Base-by-base conservation (phyloP, 2,797 vertebrate genomes). In the Hippoglossus hippoglossus region DNA sequence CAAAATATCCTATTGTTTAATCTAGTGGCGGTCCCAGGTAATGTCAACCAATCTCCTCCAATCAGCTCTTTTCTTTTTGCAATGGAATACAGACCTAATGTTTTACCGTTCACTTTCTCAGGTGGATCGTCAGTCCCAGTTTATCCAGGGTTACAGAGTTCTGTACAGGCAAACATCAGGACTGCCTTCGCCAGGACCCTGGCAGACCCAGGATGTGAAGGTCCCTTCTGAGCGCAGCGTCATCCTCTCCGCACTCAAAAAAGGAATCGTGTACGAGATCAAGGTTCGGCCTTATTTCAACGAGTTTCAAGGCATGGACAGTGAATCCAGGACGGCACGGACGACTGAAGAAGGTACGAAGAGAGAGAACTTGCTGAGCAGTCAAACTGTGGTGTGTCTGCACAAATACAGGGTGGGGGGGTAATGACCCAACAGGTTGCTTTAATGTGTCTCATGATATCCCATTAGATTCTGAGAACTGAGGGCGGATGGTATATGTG, bases 261-360 rank as follows among this genome's bases (percentile, higher is more conserved):
- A 99, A 83, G 98, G 98, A 0, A 96, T 98, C 41, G 95, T 96
- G 59, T 99, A 99, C 0, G 98, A 99, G 90, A 96, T 99, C 80
- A 99, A 99, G 90, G 97, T 98, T 28, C 96, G 98, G 2, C 98
- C 98, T 0, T 99, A 97, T 79, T 99, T 99, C 93, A 99, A 99
- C 64, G 98, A 99, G 75, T 99, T 99, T 87, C 98, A 99, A 79
- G 98, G 98, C 76, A 98, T 98, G 95, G 98, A 99, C 91, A 98
- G 98, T 31, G 98, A 99, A 75, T 96, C 97, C 39, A 96, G 97
- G 91, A 96, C 95, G 0, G 96, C 96, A 1, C 95, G 96, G 68
- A 99, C 98, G 13, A 96, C 95, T 0, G 98, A 99, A 66, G 98
- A 99, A 96, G 98, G 98, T 99, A 91, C 9, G 79, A 46, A 36